phyloP scores from a whole-genome alignment of 2,888 invertebrate species.

The Lasioglossum marginatum region DNA sequence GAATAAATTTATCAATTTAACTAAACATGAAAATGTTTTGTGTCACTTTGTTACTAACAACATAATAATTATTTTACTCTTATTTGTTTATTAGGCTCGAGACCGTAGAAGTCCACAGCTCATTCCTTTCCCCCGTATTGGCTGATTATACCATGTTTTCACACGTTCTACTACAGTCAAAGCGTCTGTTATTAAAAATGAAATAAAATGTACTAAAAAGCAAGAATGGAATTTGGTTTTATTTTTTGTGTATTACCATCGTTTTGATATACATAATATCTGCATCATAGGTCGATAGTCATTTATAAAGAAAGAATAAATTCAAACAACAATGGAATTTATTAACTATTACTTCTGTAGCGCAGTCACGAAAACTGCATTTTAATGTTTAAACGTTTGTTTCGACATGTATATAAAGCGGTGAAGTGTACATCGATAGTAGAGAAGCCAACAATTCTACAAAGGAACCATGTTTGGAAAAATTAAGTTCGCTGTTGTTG shows the following conservation, averaged over 20 bases:
- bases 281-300: too few species aligned
- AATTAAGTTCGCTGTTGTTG: not conserved
- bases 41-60: not conserved
- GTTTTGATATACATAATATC: too few species aligned
- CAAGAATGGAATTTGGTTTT: not conserved
- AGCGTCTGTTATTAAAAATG: not conserved
- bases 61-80: not conserved
- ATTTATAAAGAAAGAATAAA: too few species aligned
- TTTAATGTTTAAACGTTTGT: not conserved
- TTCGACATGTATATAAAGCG: not conserved
- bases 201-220: not conserved
- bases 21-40: too few species aligned
- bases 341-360: not conserved
- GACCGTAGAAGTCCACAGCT: not conserved
- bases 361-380: not conserved
- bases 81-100: not conserved
- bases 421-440: not conserved
- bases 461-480: not conserved
- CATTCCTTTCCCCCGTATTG: not conserved
- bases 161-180: not conserved
- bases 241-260: not conserved
- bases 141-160: not conserved
- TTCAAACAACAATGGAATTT: not conserved
- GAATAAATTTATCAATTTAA: too few species aligned
- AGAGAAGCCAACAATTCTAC: not conserved